phyloP scores from a whole-genome alignment of 1,140 invertebrate genomes.

The Grapholita molesta region DNA sequence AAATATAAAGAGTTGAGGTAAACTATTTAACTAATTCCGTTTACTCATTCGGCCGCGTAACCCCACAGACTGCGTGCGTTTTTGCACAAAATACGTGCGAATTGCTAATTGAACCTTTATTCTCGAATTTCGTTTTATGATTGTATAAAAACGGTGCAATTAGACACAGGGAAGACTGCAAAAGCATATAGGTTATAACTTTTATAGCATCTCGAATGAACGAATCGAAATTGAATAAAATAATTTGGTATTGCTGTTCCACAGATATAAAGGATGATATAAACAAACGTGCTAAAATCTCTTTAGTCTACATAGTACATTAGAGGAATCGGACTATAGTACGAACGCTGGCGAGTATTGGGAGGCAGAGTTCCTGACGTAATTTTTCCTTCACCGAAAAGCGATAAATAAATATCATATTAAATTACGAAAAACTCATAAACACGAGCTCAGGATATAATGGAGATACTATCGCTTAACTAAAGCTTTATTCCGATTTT shows the following conservation, averaged over 20 bases:
- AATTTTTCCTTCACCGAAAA: too few species aligned
- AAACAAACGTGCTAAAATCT: not conserved
- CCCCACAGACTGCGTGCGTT: not conserved
- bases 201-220: constrained; percentile 38
- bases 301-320: too few species aligned
- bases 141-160: constrained; percentile 46
- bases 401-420: too few species aligned
- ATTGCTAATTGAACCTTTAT: constrained; percentile 48
- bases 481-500: too few species aligned
- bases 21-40: not conserved
- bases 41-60: not conserved
- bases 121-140: constrained; percentile 46
- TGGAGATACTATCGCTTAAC: too few species aligned
- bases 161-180: constrained; percentile 48
- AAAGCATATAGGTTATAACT: constrained; percentile 32
- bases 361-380: too few species aligned
- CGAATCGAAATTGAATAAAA: not conserved
- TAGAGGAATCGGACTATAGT: too few species aligned
- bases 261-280: not conserved
- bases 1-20: too few species aligned
- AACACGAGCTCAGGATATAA: too few species aligned
- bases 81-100: constrained; percentile 36
- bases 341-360: too few species aligned
- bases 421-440: too few species aligned
- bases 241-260: not conserved